Evolutionary conservation across 2,797 vertebrate genomes (phyloP).

Genomic region (Halcyon leucocephala): DNA sequence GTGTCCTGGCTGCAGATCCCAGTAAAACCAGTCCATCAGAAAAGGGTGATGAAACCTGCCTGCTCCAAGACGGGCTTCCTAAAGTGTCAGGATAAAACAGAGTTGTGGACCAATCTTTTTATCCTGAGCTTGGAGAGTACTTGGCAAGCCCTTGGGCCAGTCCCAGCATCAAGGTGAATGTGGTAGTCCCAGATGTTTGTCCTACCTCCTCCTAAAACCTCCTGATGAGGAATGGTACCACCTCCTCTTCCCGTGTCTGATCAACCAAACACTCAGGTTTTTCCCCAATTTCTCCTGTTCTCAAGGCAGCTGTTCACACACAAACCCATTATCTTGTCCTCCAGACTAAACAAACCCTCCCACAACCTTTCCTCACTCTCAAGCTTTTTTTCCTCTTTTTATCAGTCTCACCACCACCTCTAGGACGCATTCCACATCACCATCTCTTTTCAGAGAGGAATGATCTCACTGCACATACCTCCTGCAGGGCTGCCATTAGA

Average conservation of each 20-base stretch:
- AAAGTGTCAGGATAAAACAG: rapidly evolving
- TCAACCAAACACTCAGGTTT: rapidly evolving
- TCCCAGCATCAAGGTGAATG: background rate
- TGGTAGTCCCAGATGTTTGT: background rate
- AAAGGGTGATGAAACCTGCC: background rate
- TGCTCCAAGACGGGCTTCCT: background rate
- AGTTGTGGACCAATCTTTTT: background rate
- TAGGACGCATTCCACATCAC: rapidly evolving
- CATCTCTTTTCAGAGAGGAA: background rate
- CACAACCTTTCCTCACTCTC: background rate
- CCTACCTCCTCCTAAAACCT: background rate
- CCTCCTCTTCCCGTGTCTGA: rapidly evolving
- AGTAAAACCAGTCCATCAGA: background rate
- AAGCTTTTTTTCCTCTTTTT: background rate
- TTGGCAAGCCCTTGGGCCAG: rapidly evolving
- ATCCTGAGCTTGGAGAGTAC: background rate
- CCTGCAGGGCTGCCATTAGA: background rate
- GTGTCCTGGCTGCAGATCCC: background rate
- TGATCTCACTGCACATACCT: background rate
- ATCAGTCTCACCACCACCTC: background rate
- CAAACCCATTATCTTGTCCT: background rate
- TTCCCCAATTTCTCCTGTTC: background rate
- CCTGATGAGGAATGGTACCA: background rate
- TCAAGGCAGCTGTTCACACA: background rate
- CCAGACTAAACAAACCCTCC: constrained; percentile 43